These are phyloP conservation scores for Metaphire vulgaris DNA, from an alignment of 1,140 invertebrate genomes.

Conservation along the genomic window DNA sequence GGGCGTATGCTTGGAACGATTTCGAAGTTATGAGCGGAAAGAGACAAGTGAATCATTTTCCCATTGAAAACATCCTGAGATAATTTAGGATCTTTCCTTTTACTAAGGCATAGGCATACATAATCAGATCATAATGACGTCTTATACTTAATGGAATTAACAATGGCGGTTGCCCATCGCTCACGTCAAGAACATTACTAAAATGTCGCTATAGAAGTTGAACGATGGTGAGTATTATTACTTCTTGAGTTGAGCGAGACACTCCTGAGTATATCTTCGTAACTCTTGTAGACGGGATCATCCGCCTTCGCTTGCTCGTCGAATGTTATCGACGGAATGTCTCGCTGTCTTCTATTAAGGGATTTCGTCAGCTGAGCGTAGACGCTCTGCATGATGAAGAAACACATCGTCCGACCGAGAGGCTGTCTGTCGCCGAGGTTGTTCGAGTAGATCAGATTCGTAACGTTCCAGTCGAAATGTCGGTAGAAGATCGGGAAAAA, in stretches of 20 bases:
- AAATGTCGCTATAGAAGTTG: too few species aligned
- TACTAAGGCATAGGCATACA: too few species aligned
- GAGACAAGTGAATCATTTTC: too few species aligned
- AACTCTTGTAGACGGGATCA: background rate
- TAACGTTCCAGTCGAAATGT: constrained; percentile 32
- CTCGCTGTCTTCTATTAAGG: background rate
- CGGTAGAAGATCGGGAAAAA: constrained; percentile 25
- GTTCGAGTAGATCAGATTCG: constrained; percentile 31
- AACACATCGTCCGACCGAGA: constrained; percentile 34
- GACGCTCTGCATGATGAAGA: constrained; percentile 39
- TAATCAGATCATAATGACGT: too few species aligned
- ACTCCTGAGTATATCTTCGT: background rate
- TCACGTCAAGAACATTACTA: too few species aligned
- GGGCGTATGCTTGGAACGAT: too few species aligned
- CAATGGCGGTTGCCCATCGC: too few species aligned
- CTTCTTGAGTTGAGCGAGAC: background rate
- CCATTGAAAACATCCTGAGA: too few species aligned
- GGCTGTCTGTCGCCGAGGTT: constrained; percentile 12
- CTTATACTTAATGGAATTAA: too few species aligned
- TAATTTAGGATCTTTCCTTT: too few species aligned
- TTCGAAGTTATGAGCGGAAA: too few species aligned
- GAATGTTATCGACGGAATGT: constrained; percentile 17
- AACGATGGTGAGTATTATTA: too few species aligned
- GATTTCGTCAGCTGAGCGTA: background rate
- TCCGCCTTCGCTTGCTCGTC: constrained; percentile 8